Conservation (phyloP, 2,113 vertebrate species). For the Strigops habroptila region DNA sequence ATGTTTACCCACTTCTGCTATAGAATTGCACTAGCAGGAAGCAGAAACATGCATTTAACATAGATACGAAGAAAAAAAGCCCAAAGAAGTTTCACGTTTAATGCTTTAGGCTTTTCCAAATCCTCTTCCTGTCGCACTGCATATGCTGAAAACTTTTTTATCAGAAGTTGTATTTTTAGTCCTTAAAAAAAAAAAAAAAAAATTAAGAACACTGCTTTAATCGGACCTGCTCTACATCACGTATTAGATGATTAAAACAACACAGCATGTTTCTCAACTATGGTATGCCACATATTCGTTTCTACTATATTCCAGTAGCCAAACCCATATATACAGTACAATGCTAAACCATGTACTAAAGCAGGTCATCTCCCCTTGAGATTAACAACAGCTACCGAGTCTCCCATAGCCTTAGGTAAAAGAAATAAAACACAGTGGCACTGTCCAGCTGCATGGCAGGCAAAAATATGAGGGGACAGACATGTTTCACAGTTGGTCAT, state of each 20-base stretch:
- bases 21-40: not conserved
- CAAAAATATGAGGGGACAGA: not conserved
- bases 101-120: not conserved
- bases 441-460: not conserved
- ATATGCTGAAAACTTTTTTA: not conserved
- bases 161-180: not conserved
- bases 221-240: not conserved
- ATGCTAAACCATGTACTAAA: rapidly evolving
- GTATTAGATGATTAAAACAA: not conserved
- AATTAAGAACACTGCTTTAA: not conserved
- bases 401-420: not conserved
- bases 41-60: not conserved
- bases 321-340: not conserved
- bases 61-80: not conserved
- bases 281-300: not conserved
- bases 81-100: not conserved
- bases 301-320: not conserved
- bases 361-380: not conserved
- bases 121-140: not conserved
- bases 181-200: not conserved
- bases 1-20: conserved; percentile 14
- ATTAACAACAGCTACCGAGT: not conserved
- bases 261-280: not conserved
- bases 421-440: not conserved
- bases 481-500: not conserved